These are phyloP conservation scores for Trichopria drosophilae DNA, from an alignment of 2,888 invertebrate species.

Conservation along the genomic window DNA sequence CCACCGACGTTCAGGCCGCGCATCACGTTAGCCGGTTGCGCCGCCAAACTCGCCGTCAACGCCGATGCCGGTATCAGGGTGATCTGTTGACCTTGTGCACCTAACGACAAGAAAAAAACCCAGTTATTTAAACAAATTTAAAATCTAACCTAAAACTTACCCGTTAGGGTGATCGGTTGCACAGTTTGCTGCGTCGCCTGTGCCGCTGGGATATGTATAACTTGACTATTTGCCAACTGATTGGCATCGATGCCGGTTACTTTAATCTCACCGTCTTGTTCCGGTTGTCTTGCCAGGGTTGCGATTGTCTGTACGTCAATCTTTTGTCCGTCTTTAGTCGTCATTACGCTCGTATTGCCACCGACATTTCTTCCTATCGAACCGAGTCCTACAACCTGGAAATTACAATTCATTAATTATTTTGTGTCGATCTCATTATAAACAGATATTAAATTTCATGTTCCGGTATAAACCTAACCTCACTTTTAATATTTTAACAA, in stretches of 20 bases:
- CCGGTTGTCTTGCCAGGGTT: slow-evolving; percentile 45
- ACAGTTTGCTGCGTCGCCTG: slow-evolving; percentile 46
- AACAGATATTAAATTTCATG: slow-evolving; percentile 2
- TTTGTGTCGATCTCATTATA: neutral
- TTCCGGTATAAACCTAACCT: neutral
- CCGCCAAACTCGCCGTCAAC: slow-evolving; percentile 56
- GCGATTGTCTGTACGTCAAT: slow-evolving; percentile 54
- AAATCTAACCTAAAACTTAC: slow-evolving; percentile 31
- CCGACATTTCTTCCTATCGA: slow-evolving; percentile 46
- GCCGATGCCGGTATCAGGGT: slow-evolving; percentile 79
- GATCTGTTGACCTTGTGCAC: slow-evolving; percentile 78
- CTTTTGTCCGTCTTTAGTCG: slow-evolving; percentile 56
- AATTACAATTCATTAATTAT: neutral
- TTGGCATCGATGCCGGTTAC: slow-evolving; percentile 55
- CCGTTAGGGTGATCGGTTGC: slow-evolving; percentile 72
- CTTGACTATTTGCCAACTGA: slow-evolving; percentile 53
- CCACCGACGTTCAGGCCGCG: slow-evolving; percentile 51
- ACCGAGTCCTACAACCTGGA: slow-evolving; percentile 52
- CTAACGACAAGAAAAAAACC: slow-evolving; percentile 41
- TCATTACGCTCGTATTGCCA: slow-evolving; percentile 47
- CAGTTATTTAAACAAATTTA: slow-evolving; percentile 21
- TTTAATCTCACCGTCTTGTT: slow-evolving; percentile 50
- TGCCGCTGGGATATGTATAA: slow-evolving; percentile 54
- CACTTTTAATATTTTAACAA: slow-evolving; percentile 4
- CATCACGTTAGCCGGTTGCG: slow-evolving; percentile 53